Evolutionary conservation across 2,113 vertebrate genomes (phyloP).

Genomic region (Silurus glanis): DNA sequence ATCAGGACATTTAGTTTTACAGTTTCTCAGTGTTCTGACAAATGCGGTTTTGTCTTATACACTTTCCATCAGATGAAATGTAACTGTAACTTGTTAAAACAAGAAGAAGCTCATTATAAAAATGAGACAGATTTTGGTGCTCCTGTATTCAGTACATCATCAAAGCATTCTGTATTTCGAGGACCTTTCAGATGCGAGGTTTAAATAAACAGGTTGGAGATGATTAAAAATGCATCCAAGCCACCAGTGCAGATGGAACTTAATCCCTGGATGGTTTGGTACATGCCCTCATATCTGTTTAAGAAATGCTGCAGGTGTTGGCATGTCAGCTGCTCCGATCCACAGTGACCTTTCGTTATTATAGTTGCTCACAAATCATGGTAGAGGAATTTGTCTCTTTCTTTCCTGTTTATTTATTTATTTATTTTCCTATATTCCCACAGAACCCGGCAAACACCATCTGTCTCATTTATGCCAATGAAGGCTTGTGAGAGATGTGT

Average conservation of each 20-base stretch:
- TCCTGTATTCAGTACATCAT: background rate
- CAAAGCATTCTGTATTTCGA: background rate
- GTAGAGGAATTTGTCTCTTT: background rate
- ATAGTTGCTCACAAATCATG: background rate
- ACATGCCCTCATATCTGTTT: background rate
- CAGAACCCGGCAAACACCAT: background rate
- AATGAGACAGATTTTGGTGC: background rate
- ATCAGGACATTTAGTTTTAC: background rate
- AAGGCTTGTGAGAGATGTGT: background rate
- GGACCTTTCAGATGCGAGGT: background rate
- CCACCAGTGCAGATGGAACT: background rate
- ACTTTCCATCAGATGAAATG: background rate
- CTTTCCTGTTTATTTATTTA: background rate
- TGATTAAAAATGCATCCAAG: background rate
- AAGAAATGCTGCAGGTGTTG: constrained; percentile 1
- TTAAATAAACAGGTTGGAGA: background rate
- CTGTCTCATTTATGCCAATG: background rate
- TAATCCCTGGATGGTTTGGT: background rate
- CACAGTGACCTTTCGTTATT: constrained; percentile 12
- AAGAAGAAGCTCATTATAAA: background rate
- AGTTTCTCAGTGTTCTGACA: background rate
- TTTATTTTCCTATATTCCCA: background rate
- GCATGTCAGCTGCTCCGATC: background rate
- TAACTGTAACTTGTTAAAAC: background rate
- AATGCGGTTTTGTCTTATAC: background rate